A percentile compares a stretch with the other conserved stretches of the same genome.
Evolutionary conservation across 2,888 invertebrate species (phyloP).

Genomic region (Folsomia candida): DNA sequence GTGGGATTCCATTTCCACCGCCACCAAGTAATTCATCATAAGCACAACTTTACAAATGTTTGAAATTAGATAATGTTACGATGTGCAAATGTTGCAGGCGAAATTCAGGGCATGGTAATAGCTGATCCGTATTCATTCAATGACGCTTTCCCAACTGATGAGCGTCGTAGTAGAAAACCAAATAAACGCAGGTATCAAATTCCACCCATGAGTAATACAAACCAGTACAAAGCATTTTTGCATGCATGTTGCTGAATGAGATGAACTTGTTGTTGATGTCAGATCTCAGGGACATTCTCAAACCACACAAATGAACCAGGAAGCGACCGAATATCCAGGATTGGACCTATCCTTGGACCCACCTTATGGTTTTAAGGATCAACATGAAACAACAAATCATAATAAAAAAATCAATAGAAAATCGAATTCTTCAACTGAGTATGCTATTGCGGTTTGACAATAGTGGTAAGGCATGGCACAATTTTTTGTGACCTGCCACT

Average conservation of each 20-base stretch:
- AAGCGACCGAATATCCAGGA: neutral
- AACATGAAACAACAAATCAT: too few relatives aligned
- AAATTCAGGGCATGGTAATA: slow-evolving; percentile 29
- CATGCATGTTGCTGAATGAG: too few relatives aligned
- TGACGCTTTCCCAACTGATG: slow-evolving; percentile 28
- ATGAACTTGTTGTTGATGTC: too few relatives aligned
- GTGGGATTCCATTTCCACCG: neutral
- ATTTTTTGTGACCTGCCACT: too few relatives aligned
- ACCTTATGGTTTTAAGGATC: slow-evolving; percentile 20
- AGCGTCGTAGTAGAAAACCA: slow-evolving; percentile 18
- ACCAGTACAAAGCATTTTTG: too few relatives aligned
- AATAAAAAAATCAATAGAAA: slow-evolving; percentile 2
- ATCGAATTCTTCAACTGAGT: slow-evolving; percentile 28
- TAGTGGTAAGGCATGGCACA: slow-evolving; percentile 1
- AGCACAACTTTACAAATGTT: neutral
- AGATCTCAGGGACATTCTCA: slow-evolving; percentile 22
- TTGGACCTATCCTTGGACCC: slow-evolving; percentile 16
- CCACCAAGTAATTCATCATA: neutral
- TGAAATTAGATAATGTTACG: neutral
- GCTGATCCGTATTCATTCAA: slow-evolving; percentile 34
- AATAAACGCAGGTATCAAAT: slow-evolving; percentile 26
- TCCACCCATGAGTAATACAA: too few relatives aligned
- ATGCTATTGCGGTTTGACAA: slow-evolving; percentile 36
- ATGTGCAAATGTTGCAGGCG: slow-evolving; percentile 22
- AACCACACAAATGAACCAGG: slow-evolving; percentile 3